These are phyloP conservation scores for Heterocephalus glaber DNA, from an alignment of 2,113 vertebrate species.

Conservation along the genomic window DNA sequence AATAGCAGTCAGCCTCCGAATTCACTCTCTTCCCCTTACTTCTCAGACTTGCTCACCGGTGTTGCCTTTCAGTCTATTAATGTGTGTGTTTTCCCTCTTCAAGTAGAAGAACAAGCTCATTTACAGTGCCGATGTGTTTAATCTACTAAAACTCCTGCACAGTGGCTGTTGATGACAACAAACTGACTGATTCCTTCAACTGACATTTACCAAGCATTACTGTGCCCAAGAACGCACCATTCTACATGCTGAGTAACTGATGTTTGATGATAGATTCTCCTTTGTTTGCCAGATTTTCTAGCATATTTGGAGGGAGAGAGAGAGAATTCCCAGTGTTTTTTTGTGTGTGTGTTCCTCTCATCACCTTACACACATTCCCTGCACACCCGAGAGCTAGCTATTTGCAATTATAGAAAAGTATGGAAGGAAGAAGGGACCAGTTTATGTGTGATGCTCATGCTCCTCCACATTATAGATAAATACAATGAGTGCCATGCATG, in stretches of 20 bases:
- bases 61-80: neutral
- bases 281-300: neutral
- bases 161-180: neutral
- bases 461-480: neutral
- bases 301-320: neutral
- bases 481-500: neutral
- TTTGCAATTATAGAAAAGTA: neutral
- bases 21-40: neutral
- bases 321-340: neutral
- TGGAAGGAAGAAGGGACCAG: neutral
- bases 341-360: neutral
- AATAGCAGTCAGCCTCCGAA: neutral
- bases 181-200: constrained; percentile 22
- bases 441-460: neutral
- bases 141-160: neutral
- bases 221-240: neutral
- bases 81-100: neutral
- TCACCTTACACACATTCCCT: neutral
- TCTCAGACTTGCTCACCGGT: neutral
- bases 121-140: neutral
- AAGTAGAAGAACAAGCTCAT: neutral
- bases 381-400: neutral
- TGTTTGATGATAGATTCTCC: neutral
- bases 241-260: neutral
- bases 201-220: neutral